These are phyloP conservation scores for Regulus satrapa DNA, from an alignment of 2,113 vertebrate species.

Conservation along the genomic window DNA sequence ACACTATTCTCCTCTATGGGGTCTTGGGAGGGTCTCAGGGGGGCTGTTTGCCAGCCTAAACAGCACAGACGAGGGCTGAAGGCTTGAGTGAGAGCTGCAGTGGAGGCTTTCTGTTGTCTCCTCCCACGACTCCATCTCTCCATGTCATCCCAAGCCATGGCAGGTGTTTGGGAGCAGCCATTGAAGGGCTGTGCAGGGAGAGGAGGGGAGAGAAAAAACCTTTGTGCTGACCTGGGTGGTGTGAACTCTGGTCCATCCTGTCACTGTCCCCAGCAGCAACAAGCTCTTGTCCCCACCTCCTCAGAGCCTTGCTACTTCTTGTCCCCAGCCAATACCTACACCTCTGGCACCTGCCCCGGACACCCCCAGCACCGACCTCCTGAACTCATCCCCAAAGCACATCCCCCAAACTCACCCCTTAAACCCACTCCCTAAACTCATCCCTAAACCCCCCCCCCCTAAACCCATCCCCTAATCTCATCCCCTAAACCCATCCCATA, in stretches of 20 bases:
- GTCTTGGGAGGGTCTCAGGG: accelerated
- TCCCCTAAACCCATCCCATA: too few relatives aligned
- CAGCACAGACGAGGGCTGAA: background rate
- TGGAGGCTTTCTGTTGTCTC: background rate
- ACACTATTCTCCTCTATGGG: accelerated
- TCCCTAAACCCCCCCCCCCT: accelerated
- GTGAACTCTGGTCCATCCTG: background rate
- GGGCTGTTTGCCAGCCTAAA: background rate
- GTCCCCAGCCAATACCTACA: background rate
- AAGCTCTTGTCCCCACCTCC: background rate
- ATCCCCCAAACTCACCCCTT: too few relatives aligned
- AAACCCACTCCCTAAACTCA: too few relatives aligned
- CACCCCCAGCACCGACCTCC: too few relatives aligned
- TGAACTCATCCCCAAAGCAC: accelerated
- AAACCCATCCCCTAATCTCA: background rate
- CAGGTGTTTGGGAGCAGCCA: background rate
- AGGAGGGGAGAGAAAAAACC: background rate
- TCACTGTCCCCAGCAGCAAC: background rate
- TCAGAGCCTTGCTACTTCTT: background rate
- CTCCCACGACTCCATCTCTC: background rate
- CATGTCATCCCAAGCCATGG: accelerated
- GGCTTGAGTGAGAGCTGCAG: background rate
- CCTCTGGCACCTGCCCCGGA: accelerated
- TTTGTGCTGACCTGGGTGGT: background rate
- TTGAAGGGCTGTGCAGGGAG: background rate